Conservation (phyloP, 2,888 invertebrate genomes). For the Pheosia tremula region DNA sequence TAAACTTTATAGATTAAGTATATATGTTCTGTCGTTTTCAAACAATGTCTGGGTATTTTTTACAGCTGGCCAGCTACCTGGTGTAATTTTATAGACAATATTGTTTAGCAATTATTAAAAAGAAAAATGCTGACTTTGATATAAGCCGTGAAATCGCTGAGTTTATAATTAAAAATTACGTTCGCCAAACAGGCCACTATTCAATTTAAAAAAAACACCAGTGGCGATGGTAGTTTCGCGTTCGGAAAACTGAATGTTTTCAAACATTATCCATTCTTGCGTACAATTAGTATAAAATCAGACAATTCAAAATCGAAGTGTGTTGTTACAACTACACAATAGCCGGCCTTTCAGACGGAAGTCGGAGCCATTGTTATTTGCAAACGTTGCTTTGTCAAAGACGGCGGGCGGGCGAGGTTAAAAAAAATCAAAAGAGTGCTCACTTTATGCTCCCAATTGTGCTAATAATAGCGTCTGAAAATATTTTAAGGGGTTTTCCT, state of each 20-base stretch:
- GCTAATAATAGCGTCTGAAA: slow-evolving; percentile 14
- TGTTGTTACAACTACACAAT: slow-evolving; percentile 24
- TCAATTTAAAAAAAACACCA: too few relatives aligned
- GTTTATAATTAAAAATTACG: too few relatives aligned
- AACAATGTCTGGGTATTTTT: too few relatives aligned
- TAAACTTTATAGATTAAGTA: too few relatives aligned
- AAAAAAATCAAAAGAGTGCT: slow-evolving; percentile 25
- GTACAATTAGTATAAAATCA: slow-evolving; percentile 11
- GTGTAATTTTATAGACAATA: too few relatives aligned
- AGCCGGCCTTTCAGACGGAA: slow-evolving; percentile 25
- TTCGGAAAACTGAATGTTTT: background rate
- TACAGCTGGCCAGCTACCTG: too few relatives aligned
- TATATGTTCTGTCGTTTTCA: too few relatives aligned
- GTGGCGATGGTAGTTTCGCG: background rate
- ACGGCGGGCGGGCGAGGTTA: slow-evolving; percentile 25
- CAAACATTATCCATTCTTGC: slow-evolving; percentile 2
- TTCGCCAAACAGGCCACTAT: too few relatives aligned
- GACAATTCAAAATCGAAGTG: slow-evolving; percentile 18
- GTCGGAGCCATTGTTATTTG: slow-evolving; percentile 32
- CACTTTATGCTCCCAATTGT: slow-evolving; percentile 28
- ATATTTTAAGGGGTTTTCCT: background rate
- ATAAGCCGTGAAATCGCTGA: too few relatives aligned
- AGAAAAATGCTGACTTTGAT: too few relatives aligned
- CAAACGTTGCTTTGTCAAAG: slow-evolving; percentile 18
- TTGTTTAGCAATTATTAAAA: too few relatives aligned